These are phyloP conservation scores for Zaprionus gabonicus DNA, from an alignment of 1,140 invertebrate genomes.

Conservation along the genomic window DNA sequence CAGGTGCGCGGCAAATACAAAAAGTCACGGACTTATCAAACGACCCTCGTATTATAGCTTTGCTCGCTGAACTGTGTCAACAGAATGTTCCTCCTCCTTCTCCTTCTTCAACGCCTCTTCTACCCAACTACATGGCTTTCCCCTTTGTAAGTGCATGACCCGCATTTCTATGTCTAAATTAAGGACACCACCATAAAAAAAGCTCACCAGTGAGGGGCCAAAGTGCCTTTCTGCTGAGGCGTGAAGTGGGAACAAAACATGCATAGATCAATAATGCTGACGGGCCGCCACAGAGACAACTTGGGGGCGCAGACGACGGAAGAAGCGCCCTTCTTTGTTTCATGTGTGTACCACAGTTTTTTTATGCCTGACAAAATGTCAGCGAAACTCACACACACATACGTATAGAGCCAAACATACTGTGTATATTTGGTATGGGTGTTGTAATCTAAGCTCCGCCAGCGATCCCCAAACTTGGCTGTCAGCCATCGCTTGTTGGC, in stretches of 20 bases:
- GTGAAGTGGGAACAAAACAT: constrained; percentile 60
- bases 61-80: constrained; percentile 33
- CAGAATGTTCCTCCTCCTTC: constrained; percentile 8
- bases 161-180: constrained; percentile 80
- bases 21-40: no score
- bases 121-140: not conserved
- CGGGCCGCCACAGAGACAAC: constrained; percentile 47
- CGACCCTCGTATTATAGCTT: not conserved
- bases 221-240: constrained; percentile 58
- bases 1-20: no score
- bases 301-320: constrained; percentile 16
- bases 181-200: constrained; percentile 78
- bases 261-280: constrained; percentile 78
- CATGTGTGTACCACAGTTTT: constrained; percentile 31
- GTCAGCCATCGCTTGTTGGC: constrained; percentile 42
- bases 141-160: constrained; percentile 52
- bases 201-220: constrained; percentile 53
- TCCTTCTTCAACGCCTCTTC: not conserved
- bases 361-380: constrained; percentile 72
- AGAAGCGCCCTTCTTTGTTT: constrained; percentile 64
- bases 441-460: constrained; percentile 59
- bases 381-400: constrained; percentile 47
- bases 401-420: constrained; percentile 11
- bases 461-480: constrained; percentile 49
- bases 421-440: constrained; percentile 6